Percentiles rank a stretch among this genome's conserved stretches.
phyloP scores from a whole-genome alignment of 2,113 vertebrate genomes.

The Apus apus region DNA sequence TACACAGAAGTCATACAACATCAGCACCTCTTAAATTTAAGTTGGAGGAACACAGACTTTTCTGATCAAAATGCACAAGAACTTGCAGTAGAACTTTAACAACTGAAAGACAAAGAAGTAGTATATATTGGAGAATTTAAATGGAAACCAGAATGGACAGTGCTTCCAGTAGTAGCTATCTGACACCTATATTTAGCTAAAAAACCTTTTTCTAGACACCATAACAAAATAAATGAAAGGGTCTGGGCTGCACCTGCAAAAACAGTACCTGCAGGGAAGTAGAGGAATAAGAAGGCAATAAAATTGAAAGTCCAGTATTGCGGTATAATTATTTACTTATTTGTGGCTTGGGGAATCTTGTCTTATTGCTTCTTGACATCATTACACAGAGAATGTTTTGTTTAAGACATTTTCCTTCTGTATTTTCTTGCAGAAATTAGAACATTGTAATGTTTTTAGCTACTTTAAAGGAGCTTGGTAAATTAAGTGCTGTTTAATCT shows the following conservation, averaged over 20 bases:
- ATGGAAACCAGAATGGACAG: not conserved
- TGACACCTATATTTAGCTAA: not conserved
- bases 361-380: not conserved
- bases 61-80: not conserved
- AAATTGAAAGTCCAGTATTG: not conserved
- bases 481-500: constrained; percentile 26
- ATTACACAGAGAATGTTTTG: not conserved
- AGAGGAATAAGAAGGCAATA: not conserved
- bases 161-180: not conserved
- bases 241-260: not conserved
- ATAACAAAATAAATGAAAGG: not conserved
- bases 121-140: not conserved
- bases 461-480: not conserved
- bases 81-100: not conserved
- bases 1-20: not conserved
- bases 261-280: not conserved
- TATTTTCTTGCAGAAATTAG: not conserved
- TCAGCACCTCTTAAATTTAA: not conserved
- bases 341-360: not conserved
- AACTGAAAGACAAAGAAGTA: not conserved
- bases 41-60: not conserved
- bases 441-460: not conserved
- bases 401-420: not conserved
- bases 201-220: not conserved
- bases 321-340: not conserved